These are phyloP conservation scores for Heterohyrax brucei DNA, from an alignment of 2,797 vertebrate genomes.

Conservation along the genomic window DNA sequence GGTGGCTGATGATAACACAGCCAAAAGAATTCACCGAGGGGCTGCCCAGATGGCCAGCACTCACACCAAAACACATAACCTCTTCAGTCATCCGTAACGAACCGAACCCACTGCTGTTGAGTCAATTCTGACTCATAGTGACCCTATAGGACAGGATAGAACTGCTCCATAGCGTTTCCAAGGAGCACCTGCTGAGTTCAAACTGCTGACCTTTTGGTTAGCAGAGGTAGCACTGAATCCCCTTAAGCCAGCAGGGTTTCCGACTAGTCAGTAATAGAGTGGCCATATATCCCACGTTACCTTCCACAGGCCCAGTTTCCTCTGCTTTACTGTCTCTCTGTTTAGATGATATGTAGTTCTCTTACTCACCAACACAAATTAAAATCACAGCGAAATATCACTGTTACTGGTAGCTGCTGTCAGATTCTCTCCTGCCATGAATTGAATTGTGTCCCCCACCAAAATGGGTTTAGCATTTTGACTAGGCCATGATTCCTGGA, in stretches of 20 bases:
- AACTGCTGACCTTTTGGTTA: too few species aligned
- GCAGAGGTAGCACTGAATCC: too few species aligned
- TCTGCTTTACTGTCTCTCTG: neutral
- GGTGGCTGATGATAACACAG: neutral
- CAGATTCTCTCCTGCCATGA: too few species aligned
- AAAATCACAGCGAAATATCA: neutral
- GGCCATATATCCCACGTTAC: neutral
- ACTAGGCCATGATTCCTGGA: too few species aligned
- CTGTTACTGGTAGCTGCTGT: neutral
- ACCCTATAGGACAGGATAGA: too few species aligned
- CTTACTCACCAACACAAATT: constrained; percentile 24
- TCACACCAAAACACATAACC: neutral
- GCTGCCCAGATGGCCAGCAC: neutral
- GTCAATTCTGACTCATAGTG: too few species aligned
- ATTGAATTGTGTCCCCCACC: too few species aligned
- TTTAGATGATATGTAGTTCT: constrained; percentile 48
- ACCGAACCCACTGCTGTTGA: too few species aligned
- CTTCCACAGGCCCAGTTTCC: neutral
- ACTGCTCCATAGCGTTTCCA: too few species aligned
- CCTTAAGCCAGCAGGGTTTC: too few species aligned
- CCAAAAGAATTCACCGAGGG: neutral
- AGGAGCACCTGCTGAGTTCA: too few species aligned
- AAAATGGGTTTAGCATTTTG: too few species aligned
- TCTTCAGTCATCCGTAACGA: neutral
- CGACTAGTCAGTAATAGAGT: neutral